Evolutionary conservation across 2,888 invertebrate genomes (phyloP).

Genomic region (Drosophila picticornis): DNA sequence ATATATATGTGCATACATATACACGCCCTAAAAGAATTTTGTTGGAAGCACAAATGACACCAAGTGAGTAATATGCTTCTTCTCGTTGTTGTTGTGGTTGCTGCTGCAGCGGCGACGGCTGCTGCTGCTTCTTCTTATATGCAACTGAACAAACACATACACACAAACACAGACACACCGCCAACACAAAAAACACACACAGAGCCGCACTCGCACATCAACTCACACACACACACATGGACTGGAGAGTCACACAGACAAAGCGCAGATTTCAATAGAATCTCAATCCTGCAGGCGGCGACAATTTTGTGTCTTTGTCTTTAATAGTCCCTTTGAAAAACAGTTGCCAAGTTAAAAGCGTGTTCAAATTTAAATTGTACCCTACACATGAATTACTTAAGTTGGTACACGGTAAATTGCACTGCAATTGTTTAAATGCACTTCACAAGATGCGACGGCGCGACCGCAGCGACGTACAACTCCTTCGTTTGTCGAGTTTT

Average conservation of each 20-base stretch:
- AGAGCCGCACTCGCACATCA: not conserved
- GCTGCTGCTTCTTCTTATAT: constrained; percentile 39
- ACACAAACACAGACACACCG: constrained; percentile 30
- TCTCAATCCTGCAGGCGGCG: constrained; percentile 59
- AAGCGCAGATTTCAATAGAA: constrained; percentile 73
- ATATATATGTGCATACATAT: constrained; percentile 19
- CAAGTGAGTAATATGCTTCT: constrained; percentile 60
- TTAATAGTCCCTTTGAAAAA: constrained; percentile 1
- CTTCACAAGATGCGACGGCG: constrained; percentile 63
- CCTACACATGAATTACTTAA: constrained; percentile 26
- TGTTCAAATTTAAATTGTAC: constrained; percentile 3
- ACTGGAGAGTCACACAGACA: constrained; percentile 60
- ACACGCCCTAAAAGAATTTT: constrained; percentile 70
- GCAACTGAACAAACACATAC: constrained; percentile 64
- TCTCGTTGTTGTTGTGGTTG: constrained; percentile 43
- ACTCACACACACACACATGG: not conserved
- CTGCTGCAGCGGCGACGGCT: constrained; percentile 21
- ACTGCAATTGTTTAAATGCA: constrained; percentile 72
- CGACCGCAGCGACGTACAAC: constrained; percentile 46
- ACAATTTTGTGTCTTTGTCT: constrained; percentile 38
- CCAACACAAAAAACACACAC: constrained; percentile 25
- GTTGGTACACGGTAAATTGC: constrained; percentile 46
- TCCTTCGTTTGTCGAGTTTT: constrained; percentile 57
- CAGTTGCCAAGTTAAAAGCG: constrained; percentile 2
- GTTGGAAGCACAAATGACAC: constrained; percentile 55